Percentiles rank a stretch among this genome's conserved stretches.
phyloP scores from a whole-genome alignment of 2,113 vertebrate genomes.

The Ochotona princeps region DNA sequence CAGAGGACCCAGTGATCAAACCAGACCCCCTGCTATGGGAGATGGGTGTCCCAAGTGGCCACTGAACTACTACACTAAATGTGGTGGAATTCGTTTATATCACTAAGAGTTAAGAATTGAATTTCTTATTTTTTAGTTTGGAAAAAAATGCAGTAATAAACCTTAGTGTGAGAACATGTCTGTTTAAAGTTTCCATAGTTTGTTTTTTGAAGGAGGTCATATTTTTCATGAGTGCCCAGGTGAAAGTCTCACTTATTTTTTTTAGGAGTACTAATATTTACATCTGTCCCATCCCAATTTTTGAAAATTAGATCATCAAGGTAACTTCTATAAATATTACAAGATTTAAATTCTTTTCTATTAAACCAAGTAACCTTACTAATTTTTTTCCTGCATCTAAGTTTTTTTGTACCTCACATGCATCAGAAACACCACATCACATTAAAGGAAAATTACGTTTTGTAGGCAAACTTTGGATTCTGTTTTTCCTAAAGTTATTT shows the following conservation, averaged over 20 bases:
- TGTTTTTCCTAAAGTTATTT: background rate
- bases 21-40: too few relatives aligned
- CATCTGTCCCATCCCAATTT: conserved; percentile 16
- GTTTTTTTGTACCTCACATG: background rate
- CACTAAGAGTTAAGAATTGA: background rate
- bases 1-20: too few relatives aligned
- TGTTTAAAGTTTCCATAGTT: background rate
- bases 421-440: background rate
- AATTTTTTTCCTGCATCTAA: background rate
- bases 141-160: conserved; percentile 19
- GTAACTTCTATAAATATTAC: conserved; percentile 27
- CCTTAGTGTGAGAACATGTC: background rate
- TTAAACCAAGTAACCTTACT: background rate
- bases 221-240: background rate
- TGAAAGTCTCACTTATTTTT: background rate
- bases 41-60: too few relatives aligned
- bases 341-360: background rate
- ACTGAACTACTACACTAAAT: too few relatives aligned
- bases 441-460: background rate
- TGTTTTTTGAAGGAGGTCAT: background rate
- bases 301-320: conserved; percentile 25
- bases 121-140: conserved; percentile 40
- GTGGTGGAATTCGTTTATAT: background rate
- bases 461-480: conserved; percentile 2
- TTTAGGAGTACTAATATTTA: background rate